Base-by-base conservation (phyloP, 1,140 invertebrate species). In the Choristoneura fumiferana region DNA sequence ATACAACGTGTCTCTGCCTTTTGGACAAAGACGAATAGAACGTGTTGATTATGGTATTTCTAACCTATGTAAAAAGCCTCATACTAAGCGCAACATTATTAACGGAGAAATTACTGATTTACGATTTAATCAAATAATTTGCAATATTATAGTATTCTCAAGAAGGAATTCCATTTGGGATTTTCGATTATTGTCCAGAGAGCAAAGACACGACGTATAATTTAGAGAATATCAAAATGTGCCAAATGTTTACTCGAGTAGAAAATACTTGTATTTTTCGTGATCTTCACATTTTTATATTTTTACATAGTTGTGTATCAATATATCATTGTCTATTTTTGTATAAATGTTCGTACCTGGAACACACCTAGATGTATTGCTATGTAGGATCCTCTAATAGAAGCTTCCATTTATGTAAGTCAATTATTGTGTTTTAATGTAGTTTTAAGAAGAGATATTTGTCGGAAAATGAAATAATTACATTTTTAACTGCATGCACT, bases 321-420 rank as follows among this genome's bases (percentile, higher is more conserved):
- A 29, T 49, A 12, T 29, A 49, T 49, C 43, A 49, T 22, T 39
- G 22, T 60, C 57, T 67, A 67, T 67, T 67, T 67, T 67, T 67
- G 54, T 67, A 67, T 63, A 62, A 67, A 67, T 63, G 60, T 63
- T 67, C 18, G 15, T 39, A 53, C 15, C 22, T 6, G 22, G 22
- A 29, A 29, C 35, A 37, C 9, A 37, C 1, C 8, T 37, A 37
- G 35, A 8, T 12, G 14, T 45, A 45, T 45, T 9, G 40, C 40
- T 29, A 29, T 29, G 35, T 36, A 54, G 12, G 22, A 54, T 13
- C 5, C 14, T 15, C 9, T 14, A n/a, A 35, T 35, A 49, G 43
- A 38, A 39, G 61, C 60, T 67, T 63, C 53, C 34, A 39, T 61
- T 62, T 62, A 38, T 57, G 53, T 52, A 57, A 12, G 64, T 67